These are phyloP conservation scores for Ifrita kowaldi DNA, from an alignment of 2,113 vertebrate genomes.

Conservation along the genomic window DNA sequence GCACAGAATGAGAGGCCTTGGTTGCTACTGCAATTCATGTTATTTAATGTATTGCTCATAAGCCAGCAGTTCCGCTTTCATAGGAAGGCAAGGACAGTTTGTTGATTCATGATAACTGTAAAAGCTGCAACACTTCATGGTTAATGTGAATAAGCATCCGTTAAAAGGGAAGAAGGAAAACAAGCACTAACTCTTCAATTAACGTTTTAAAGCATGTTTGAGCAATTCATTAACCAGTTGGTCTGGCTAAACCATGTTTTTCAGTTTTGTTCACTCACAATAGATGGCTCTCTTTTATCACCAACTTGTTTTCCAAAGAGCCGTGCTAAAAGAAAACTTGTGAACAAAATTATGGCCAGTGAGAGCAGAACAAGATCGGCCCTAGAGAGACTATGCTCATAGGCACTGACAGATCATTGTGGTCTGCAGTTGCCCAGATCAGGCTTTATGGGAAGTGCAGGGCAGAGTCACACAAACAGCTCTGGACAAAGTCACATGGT, in stretches of 20 bases:
- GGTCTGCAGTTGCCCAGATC: fast-evolving
- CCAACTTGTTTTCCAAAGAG: background rate
- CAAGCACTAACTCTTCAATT: background rate
- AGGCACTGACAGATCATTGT: background rate
- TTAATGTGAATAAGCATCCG: background rate
- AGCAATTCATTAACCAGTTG: background rate
- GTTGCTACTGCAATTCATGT: background rate
- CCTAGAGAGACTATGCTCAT: background rate
- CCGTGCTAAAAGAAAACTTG: background rate
- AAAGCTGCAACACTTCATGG: background rate
- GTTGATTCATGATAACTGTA: conserved; percentile 2
- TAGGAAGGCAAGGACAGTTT: background rate
- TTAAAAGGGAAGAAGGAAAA: conserved; percentile 5
- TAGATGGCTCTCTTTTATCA: background rate
- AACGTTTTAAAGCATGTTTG: background rate
- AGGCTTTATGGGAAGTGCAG: background rate
- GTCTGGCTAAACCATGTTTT: background rate
- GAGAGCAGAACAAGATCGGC: background rate
- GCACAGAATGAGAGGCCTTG: background rate
- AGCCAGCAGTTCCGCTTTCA: background rate
- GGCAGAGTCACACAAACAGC: background rate
- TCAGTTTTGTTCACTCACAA: background rate
- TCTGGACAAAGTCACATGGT: background rate
- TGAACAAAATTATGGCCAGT: background rate
- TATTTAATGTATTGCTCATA: background rate